A percentile compares a stretch with the other conserved stretches of the same genome.
These are phyloP conservation scores for Ornithoptera alexandrae DNA, from an alignment of 2,888 invertebrate species.

Conservation along the genomic window DNA sequence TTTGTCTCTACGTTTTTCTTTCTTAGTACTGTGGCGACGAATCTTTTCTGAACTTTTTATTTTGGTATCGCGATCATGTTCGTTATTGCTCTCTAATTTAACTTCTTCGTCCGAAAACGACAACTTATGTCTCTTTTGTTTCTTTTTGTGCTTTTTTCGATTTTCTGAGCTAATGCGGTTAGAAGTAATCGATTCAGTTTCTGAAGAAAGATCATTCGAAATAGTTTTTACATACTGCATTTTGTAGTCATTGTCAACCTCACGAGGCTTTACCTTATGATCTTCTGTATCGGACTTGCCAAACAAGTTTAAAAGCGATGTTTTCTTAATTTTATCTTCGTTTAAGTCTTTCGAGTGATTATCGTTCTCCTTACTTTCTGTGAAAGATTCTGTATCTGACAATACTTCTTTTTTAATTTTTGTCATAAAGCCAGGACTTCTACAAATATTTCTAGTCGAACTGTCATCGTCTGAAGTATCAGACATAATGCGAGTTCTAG, in stretches of 20 bases:
- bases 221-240: conserved; percentile 52
- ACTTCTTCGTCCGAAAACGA: conserved; percentile 80
- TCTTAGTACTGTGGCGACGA: conserved; percentile 77
- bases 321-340: conserved; percentile 60
- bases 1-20: conserved; percentile 82
- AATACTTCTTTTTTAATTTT: conserved; percentile 81
- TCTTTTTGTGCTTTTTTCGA: conserved; percentile 91
- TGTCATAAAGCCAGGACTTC: conserved; percentile 54
- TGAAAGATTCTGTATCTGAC: conserved; percentile 62
- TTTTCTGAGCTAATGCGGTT: conserved; percentile 72
- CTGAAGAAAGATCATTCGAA: conserved; percentile 70
- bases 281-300: conserved; percentile 74
- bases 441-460: conserved; percentile 75
- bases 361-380: conserved; percentile 47
- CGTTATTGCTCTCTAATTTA: conserved; percentile 62
- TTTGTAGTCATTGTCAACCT: conserved; percentile 62
- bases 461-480: conserved; percentile 88
- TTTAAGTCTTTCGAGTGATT: conserved; percentile 43
- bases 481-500: conserved; percentile 86
- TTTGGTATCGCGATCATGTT: conserved; percentile 52
- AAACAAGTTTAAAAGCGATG: conserved; percentile 65
- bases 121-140: conserved; percentile 88
- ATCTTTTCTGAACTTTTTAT: conserved; percentile 75
- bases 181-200: conserved; percentile 66
- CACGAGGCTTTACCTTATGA: conserved; percentile 62